Base-by-base conservation (phyloP, 23 tunicate species). In the Botrylloides violaceus region DNA sequence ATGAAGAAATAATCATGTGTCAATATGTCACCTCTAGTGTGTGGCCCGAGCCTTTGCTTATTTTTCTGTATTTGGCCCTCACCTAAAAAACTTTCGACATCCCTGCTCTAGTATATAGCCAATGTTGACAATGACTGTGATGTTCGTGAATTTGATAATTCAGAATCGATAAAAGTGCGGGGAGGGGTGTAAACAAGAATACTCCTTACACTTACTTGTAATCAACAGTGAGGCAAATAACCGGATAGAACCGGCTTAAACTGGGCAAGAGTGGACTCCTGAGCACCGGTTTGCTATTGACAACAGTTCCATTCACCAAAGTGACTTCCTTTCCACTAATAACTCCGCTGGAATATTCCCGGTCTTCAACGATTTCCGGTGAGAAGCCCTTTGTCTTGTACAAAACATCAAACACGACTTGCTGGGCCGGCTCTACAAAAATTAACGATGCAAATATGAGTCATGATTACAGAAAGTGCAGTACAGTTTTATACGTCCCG, bases 221-320 rank as follows among this genome's bases (percentile, higher is more conserved):
- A 1, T 74, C 49, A 20, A 90, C 74, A 3, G 71, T 65, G 19
- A 90, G 58, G 39, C 97, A 90, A 29, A 77, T 58, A 21, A 36
- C 76, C 3, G 85, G 85, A 66, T 90, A 90, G 50, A 65, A 90
- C 19, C 24, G 56, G 33, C 48, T 66, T 2, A 90, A 23, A 2
- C 70, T 66, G 19, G 97, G 97, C 15, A 90, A 66, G 37, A 58
- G 22, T 6, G 90, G 82, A 59, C 77, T 85, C 53, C 59, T 49
- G 7, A 87, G 25, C n/a, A 75, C 27, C 15, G 86, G 95, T 24
- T 22, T 25, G 18, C 35, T 32, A 2, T 49, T 31, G 18, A 57
- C 23, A 2, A 32, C 20, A 36, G 64, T 35, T 2, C 15, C 65
- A 26, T 60, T 65, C 5, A 70, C 15, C 4, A 77, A 32, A 15